Evolutionary conservation across 2,113 vertebrate species (phyloP), one percentile per base, ranked within the genome.

Genomic region (Ranitomeya imitator): DNA sequence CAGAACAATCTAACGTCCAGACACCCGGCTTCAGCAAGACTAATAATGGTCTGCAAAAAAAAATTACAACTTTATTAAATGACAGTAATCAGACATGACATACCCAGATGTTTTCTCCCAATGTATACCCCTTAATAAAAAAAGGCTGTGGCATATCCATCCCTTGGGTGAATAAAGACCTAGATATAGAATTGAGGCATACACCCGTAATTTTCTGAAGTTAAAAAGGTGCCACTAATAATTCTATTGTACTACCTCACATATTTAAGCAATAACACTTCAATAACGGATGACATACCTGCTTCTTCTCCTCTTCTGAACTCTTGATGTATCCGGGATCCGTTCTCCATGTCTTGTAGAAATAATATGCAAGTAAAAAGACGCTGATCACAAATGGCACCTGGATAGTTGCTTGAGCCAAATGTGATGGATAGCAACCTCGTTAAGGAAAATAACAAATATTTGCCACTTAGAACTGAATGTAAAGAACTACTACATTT

Each of bases 1-100:
- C 98, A 99, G 93, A 99, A 98, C 0, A 97, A 95, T 89, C 97
- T 96, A 88, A 96, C 96, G 90, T 99, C 97, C 93, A 99, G 93
- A 90, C 93, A 96, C 15, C 96, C 97, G 0, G 96, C 96, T 93
- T 99, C 98, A 89, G 97, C 97, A 83, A 99, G 94, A 88, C 95
- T 92, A 91, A 97, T 90, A 65, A 99, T 96, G 81, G 95, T 99
- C 98, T 99, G 93, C 90, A 94, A 92, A 89, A 90, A 86, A 91
- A 55, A 8, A 10, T 21, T 6, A 3, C n/a, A 3, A 37, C 69
- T 37, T 73, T 15, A 16, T 7, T 16, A 37, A 73, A 73, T 57
- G 37, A 45, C 37, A 45, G 37, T 45, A 45, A 45, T 45, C 37
- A 45, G 37, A 45, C 4, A 45, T 45, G 37, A 45, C 37, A 45